Conservation (phyloP, 2,888 invertebrate genomes). For the Synanthedon myopaeformis region DNA sequence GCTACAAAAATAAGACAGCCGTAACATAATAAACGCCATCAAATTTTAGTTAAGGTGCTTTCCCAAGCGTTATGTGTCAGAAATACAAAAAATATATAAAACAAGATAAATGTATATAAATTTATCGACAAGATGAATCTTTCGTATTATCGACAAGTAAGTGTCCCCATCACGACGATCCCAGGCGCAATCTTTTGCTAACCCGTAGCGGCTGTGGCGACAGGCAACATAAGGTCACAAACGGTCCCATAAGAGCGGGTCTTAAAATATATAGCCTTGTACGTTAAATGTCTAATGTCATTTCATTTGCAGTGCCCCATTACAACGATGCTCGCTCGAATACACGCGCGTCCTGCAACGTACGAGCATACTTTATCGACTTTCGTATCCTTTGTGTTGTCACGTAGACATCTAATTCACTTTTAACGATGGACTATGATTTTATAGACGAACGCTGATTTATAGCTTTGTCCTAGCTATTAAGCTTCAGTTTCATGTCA, state of each 20-base stretch:
- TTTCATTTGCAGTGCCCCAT: slow-evolving; percentile 47
- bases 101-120: no score
- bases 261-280: slow-evolving; percentile 62
- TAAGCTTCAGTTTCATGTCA: no score
- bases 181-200: slow-evolving; percentile 51
- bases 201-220: slow-evolving; percentile 52
- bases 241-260: slow-evolving; percentile 47
- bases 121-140: neutral
- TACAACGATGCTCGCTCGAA: slow-evolving; percentile 19
- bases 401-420: neutral
- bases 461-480: neutral
- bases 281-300: slow-evolving; percentile 59
- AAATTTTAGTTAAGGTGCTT: no score
- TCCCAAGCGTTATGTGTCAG: no score
- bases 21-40: no score
- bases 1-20: no score
- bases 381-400: slow-evolving; percentile 9
- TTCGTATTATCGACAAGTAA: slow-evolving; percentile 8
- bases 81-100: no score
- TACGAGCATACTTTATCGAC: slow-evolving; percentile 10
- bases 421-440: neutral
- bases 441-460: neutral
- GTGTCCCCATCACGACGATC: slow-evolving; percentile 15
- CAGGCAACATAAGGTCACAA: slow-evolving; percentile 65
- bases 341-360: neutral